A percentile compares a stretch with the other conserved stretches of the same genome.
Evolutionary conservation across 2,113 vertebrate genomes (phyloP).

Genomic region (Labeo catla): DNA sequence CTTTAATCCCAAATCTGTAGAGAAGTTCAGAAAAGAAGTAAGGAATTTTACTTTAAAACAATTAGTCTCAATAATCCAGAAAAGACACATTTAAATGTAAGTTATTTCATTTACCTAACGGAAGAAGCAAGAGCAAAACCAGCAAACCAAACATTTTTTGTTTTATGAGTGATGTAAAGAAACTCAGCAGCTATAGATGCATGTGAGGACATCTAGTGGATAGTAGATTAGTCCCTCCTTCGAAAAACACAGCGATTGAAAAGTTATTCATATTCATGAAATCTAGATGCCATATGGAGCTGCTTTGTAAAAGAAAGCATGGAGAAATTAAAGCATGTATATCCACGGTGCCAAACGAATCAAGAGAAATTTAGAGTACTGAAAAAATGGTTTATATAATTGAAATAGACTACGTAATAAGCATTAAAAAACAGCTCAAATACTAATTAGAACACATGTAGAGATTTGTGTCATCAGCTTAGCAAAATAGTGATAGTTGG

Average conservation of each 20-base stretch:
- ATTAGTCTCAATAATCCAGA: background rate
- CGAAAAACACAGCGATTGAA: background rate
- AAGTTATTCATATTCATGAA: background rate
- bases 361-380: background rate
- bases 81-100: background rate
- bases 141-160: constrained; percentile 34
- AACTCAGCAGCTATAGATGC: background rate
- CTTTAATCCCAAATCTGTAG: constrained; percentile 48
- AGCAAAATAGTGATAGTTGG: too few species aligned
- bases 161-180: background rate
- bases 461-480: background rate
- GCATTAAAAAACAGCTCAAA: too few species aligned
- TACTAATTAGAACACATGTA: too few species aligned
- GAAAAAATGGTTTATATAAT: too few species aligned
- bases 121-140: constrained; percentile 43
- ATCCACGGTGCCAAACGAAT: background rate
- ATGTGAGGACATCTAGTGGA: constrained; percentile 18
- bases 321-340: background rate
- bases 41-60: background rate
- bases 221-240: background rate
- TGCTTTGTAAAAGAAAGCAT: background rate
- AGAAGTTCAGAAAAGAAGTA: background rate
- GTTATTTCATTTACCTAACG: constrained; percentile 27
- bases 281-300: background rate
- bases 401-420: too few species aligned